phyloP scores from a whole-genome alignment of 2,113 vertebrate species.

The Tragulus kanchil region DNA sequence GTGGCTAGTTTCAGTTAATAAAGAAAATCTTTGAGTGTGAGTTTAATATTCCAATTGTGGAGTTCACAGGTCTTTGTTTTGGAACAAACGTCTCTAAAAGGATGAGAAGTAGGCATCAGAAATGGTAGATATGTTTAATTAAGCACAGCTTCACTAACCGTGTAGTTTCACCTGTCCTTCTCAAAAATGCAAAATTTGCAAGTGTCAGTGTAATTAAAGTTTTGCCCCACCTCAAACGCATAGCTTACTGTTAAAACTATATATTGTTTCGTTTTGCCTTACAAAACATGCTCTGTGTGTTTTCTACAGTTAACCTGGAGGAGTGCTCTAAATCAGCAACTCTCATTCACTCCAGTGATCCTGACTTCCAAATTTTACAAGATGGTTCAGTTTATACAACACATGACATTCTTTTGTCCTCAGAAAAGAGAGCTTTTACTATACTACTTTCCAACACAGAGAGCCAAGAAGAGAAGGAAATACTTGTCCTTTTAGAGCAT shows the following conservation, averaged over 20 bases:
- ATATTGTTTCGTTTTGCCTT: not conserved
- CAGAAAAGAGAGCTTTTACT: constrained; percentile 87
- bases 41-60: not conserved
- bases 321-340: constrained; percentile 86
- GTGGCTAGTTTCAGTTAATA: constrained; percentile 39
- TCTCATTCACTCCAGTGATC: constrained; percentile 85
- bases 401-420: constrained; percentile 82
- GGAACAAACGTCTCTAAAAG: not conserved
- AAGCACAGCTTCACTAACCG: not conserved
- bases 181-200: not conserved
- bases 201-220: not conserved
- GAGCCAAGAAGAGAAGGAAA: constrained; percentile 81
- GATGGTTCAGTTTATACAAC: constrained; percentile 88
- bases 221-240: not conserved
- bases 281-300: constrained; percentile 59
- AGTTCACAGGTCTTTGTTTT: not conserved
- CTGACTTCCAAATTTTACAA: constrained; percentile 86
- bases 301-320: constrained; percentile 87
- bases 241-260: not conserved
- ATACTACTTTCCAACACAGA: constrained; percentile 83
- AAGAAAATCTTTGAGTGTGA: not conserved
- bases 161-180: not conserved
- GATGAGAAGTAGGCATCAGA: not conserved
- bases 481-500: constrained; percentile 87
- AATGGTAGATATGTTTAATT: not conserved